Conservation (phyloP, 2,888 invertebrate species). For the Andrena bucephala region DNA sequence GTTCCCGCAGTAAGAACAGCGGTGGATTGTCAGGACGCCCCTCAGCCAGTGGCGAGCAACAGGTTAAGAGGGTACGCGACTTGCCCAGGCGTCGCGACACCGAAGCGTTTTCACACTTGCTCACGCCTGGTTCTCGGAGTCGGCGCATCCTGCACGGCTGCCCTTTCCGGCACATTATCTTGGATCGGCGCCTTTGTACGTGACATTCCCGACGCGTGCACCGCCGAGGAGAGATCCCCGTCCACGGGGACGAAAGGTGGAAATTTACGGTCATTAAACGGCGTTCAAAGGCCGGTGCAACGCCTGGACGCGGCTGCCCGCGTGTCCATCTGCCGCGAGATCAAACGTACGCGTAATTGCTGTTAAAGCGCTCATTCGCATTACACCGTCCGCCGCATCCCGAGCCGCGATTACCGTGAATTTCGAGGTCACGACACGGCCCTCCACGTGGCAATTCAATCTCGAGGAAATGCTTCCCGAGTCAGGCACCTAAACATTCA, state of each 20-base stretch:
- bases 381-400: slow-evolving; percentile 50
- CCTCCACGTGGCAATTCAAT: slow-evolving; percentile 42
- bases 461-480: background rate
- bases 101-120: slow-evolving; percentile 45
- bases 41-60: slow-evolving; percentile 23
- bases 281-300: slow-evolving; percentile 27
- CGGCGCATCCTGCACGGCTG: slow-evolving; percentile 38
- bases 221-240: slow-evolving; percentile 20
- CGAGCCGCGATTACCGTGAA: slow-evolving; percentile 51
- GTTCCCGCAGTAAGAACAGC: too few species aligned
- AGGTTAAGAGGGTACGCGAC: slow-evolving; percentile 36
- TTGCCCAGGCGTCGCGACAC: slow-evolving; percentile 15
- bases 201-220: slow-evolving; percentile 58
- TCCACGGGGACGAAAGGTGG: slow-evolving; percentile 47
- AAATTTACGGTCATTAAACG: slow-evolving; percentile 66
- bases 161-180: slow-evolving; percentile 64
- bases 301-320: slow-evolving; percentile 20
- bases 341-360: slow-evolving; percentile 59
- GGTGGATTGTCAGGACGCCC: too few species aligned
- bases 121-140: slow-evolving; percentile 29
- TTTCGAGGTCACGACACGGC: slow-evolving; percentile 33
- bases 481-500: background rate
- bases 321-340: slow-evolving; percentile 58
- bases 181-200: slow-evolving; percentile 61
- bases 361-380: slow-evolving; percentile 58